Percentiles rank a stretch among this genome's conserved stretches.
Evolutionary conservation across 1,140 invertebrate species (phyloP).

Genomic region (Pygmarrhopalites habei): DNA sequence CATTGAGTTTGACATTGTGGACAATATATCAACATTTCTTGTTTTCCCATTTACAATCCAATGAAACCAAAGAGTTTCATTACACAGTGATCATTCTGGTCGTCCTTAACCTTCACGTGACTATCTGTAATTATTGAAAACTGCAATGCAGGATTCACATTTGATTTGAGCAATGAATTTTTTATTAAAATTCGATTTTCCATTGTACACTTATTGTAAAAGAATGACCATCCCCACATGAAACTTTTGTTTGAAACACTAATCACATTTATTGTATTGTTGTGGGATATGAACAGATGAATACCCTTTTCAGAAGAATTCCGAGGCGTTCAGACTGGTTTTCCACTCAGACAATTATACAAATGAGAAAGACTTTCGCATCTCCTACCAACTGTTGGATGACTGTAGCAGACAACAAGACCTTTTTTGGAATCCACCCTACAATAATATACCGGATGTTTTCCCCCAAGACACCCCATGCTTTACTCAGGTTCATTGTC

Average conservation of each 20-base stretch:
- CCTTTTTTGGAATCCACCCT: constrained; percentile 41
- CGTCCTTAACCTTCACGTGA: too few species aligned
- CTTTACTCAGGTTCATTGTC: constrained; percentile 43
- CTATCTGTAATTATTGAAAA: too few species aligned
- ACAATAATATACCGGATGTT: constrained; percentile 42
- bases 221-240: too few species aligned
- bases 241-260: too few species aligned
- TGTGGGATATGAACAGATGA: constrained; percentile 38
- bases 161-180: too few species aligned
- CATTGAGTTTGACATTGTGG: not conserved
- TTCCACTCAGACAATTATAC: constrained; percentile 40
- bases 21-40: too few species aligned
- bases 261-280: too few species aligned
- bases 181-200: too few species aligned
- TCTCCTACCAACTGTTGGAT: constrained; percentile 41
- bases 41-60: not conserved
- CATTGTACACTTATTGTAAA: too few species aligned
- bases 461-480: constrained; percentile 38
- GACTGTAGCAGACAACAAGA: constrained; percentile 39
- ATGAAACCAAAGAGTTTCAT: too few species aligned
- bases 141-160: too few species aligned
- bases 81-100: too few species aligned
- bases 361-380: constrained; percentile 39
- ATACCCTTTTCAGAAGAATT: constrained; percentile 43
- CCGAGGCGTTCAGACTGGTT: constrained; percentile 41